Conservation (phyloP, 1,140 invertebrate genomes). For the Metaphire vulgaris region DNA sequence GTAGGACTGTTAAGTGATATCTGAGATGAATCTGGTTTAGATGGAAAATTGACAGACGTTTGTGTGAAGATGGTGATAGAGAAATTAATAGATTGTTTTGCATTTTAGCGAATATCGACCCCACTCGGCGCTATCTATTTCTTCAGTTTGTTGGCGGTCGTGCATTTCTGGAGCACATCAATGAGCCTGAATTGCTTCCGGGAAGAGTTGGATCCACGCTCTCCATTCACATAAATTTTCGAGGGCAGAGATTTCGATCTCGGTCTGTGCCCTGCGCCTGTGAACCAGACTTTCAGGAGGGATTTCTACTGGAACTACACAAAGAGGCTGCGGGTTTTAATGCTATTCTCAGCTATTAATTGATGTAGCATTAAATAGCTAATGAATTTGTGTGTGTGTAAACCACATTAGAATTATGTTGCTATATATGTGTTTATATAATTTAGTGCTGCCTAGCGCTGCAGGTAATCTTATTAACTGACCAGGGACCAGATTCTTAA, state of each 20-base stretch:
- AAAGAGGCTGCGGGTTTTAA: constrained; percentile 42
- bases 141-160: constrained; percentile 44
- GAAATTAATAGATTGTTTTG: background rate
- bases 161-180: constrained; percentile 47
- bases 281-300: constrained; percentile 50
- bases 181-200: constrained; percentile 39
- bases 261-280: constrained; percentile 47
- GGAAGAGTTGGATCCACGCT: constrained; percentile 44
- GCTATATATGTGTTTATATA: too few species aligned
- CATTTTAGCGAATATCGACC: constrained; percentile 47
- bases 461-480: too few species aligned
- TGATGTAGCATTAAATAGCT: background rate
- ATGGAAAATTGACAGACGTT: too few species aligned
- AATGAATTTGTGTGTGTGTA: too few species aligned
- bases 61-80: too few species aligned
- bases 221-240: constrained; percentile 47
- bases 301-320: constrained; percentile 50
- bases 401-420: too few species aligned
- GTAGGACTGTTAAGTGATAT: too few species aligned
- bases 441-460: too few species aligned
- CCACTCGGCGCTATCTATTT: constrained; percentile 44
- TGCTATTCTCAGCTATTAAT: background rate
- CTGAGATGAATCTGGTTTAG: too few species aligned
- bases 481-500: too few species aligned
- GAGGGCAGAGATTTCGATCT: constrained; percentile 49